Percentiles rank a stretch among this genome's conserved stretches.
Conservation (phyloP, 2,888 invertebrate genomes). For the Drosophila prostipennis region DNA sequence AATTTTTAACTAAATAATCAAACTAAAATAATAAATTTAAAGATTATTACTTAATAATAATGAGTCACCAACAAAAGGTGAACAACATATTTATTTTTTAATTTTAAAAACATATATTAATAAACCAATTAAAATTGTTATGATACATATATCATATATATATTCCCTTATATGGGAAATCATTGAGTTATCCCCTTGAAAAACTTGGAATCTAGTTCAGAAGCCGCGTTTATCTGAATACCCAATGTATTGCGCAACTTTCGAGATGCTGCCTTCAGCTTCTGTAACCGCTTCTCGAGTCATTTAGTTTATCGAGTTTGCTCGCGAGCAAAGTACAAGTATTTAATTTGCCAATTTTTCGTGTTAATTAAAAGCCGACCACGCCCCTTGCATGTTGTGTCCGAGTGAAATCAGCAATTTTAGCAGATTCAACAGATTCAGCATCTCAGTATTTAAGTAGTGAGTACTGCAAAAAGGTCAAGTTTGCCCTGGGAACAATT, state of each 20-base stretch:
- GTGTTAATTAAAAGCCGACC: constrained; percentile 38
- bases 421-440: constrained; percentile 2
- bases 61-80: neutral
- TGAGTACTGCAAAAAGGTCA: constrained; percentile 55
- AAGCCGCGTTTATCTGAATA: neutral
- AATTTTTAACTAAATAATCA: too few relatives aligned
- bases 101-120: too few relatives aligned
- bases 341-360: constrained; percentile 45
- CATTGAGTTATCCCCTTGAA: neutral
- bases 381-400: constrained; percentile 64
- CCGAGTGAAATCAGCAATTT: constrained; percentile 36
- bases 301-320: constrained; percentile 16
- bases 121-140: neutral
- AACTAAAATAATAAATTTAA: too few relatives aligned
- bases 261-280: constrained; percentile 16
- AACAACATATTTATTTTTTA: too few relatives aligned
- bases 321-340: constrained; percentile 10
- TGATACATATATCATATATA: too few relatives aligned
- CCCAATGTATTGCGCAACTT: constrained; percentile 4
- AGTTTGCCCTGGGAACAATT: constrained; percentile 60
- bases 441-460: constrained; percentile 6
- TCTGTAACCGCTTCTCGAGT: constrained; percentile 34
- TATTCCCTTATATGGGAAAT: too few relatives aligned
- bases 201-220: constrained; percentile 2
- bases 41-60: neutral